Conservation (phyloP, 2,888 invertebrate species). For the Timema podura region DNA sequence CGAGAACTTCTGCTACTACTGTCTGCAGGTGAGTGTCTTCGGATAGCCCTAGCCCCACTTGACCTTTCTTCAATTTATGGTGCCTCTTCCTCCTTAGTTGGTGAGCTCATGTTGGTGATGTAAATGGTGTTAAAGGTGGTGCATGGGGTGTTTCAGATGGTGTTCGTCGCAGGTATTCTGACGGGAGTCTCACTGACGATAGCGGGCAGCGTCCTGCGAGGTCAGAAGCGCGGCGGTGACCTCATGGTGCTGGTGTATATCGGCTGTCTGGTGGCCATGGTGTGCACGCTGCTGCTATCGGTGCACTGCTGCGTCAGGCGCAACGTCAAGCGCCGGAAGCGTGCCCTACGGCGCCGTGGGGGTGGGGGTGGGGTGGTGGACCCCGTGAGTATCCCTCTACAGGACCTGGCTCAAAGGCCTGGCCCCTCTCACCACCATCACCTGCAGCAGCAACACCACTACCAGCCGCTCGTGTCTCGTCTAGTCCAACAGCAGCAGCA, state of each 20-base stretch:
- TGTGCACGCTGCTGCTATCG: conserved; percentile 57
- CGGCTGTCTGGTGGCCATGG: conserved; percentile 58
- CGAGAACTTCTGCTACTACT: conserved; percentile 68
- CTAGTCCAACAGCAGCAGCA: conserved; percentile 4
- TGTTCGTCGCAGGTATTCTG: conserved; percentile 62
- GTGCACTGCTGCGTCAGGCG: conserved; percentile 61
- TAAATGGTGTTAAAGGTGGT: neutral
- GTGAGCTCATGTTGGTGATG: neutral
- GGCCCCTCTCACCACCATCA: conserved; percentile 27
- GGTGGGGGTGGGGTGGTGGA: conserved; percentile 11
- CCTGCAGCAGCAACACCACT: conserved; percentile 20
- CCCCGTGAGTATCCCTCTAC: conserved; percentile 20
- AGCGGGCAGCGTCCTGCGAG: conserved; percentile 59
- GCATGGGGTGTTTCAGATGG: conserved; percentile 48
- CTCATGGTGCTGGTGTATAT: conserved; percentile 64
- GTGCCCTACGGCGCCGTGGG: conserved; percentile 38
- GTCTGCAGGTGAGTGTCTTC: conserved; percentile 53
- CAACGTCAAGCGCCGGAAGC: conserved; percentile 42
- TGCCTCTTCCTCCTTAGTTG: neutral
- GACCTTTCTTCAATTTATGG: neutral
- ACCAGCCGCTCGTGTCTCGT: conserved; percentile 9
- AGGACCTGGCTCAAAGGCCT: conserved; percentile 13
- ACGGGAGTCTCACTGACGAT: conserved; percentile 62
- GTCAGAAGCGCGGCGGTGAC: conserved; percentile 60
- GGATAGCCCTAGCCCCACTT: neutral